Conservation (phyloP, 2,888 invertebrate species). For the Ophioninae sp. region DNA sequence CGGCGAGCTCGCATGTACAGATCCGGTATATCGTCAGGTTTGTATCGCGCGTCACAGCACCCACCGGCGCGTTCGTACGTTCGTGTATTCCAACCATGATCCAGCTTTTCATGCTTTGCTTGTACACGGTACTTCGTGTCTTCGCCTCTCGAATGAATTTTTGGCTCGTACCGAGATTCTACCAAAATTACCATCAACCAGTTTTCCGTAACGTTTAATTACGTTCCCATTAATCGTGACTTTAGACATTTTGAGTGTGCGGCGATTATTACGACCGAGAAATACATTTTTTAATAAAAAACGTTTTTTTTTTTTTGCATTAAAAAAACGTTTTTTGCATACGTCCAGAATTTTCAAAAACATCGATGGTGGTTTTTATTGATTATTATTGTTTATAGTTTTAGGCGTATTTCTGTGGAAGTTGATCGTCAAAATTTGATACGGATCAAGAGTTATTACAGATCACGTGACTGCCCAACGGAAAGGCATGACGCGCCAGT, state of each 20-base stretch:
- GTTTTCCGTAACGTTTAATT: background rate
- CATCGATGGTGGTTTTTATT: too few species aligned
- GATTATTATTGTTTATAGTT: too few species aligned
- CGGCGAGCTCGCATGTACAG: background rate
- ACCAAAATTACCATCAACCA: background rate
- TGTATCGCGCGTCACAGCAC: background rate
- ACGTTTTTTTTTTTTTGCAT: too few species aligned
- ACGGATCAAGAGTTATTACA: too few species aligned
- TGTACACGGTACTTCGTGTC: background rate
- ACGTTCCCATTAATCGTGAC: background rate
- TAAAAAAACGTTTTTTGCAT: too few species aligned
- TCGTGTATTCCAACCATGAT: background rate
- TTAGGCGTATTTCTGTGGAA: too few species aligned
- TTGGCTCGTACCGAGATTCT: background rate
- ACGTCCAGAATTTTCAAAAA: too few species aligned
- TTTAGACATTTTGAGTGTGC: background rate
- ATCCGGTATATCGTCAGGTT: background rate
- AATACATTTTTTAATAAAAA: too few species aligned
- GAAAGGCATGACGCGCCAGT: too few species aligned
- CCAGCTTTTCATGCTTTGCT: background rate
- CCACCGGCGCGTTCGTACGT: background rate
- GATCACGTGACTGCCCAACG: too few species aligned
- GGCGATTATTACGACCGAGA: too few species aligned
- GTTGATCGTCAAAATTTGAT: too few species aligned
- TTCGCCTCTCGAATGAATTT: background rate